phyloP scores from a whole-genome alignment of 2,113 vertebrate species.

The Amblyopsis rosae region DNA sequence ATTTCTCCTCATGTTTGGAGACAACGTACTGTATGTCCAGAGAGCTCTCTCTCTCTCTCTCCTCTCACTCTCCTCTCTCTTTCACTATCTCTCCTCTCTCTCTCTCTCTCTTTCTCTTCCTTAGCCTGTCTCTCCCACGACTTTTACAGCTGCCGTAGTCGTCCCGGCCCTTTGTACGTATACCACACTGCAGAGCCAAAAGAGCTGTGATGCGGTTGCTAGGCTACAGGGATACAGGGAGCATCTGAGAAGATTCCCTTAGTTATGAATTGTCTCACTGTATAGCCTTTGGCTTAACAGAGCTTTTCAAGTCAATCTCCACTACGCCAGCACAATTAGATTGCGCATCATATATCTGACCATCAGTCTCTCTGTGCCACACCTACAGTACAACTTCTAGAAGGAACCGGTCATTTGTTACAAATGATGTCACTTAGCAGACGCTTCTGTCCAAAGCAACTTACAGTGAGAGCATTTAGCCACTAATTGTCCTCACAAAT shows the following conservation, averaged over 20 bases:
- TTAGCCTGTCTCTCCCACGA: not conserved
- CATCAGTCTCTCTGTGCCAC: not conserved
- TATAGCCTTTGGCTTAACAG: conserved; percentile 39
- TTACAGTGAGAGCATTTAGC: not conserved
- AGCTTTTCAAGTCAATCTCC: conserved; percentile 12
- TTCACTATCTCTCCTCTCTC: not conserved
- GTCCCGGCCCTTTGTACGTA: conserved; percentile 13
- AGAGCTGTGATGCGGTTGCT: conserved; percentile 59
- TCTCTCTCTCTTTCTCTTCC: not conserved
- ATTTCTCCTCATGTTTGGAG: conserved; percentile 7
- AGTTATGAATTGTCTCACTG: conserved; percentile 36
- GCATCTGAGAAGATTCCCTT: conserved; percentile 50
- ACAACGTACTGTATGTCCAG: not conserved
- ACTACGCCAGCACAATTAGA: not conserved
- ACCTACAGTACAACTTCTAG: no score
- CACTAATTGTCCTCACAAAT: no score
- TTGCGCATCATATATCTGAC: not conserved
- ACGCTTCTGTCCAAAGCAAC: not conserved
- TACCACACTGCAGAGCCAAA: conserved; percentile 37
- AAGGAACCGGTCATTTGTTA: not conserved
- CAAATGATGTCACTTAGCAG: not conserved
- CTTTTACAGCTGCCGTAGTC: conserved; percentile 2
- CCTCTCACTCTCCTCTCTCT: not conserved
- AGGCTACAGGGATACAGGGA: conserved; percentile 56
- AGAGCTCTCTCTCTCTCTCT: not conserved